phyloP scores from a whole-genome alignment of 2,888 invertebrate genomes.

The Dioctria linearis region DNA sequence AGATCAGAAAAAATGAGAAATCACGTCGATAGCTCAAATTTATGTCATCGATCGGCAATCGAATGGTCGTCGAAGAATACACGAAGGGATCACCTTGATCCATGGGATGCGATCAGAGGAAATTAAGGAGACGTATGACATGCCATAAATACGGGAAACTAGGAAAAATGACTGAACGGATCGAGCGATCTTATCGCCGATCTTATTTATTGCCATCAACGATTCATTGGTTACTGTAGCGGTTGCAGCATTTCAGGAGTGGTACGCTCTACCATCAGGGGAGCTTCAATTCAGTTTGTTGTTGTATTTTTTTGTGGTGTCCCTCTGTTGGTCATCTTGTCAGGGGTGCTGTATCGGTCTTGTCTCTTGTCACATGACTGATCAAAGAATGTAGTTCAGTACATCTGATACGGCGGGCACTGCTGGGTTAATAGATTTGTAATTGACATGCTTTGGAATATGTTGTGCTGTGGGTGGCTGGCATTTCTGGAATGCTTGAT shows the following conservation, averaged over 20 bases:
- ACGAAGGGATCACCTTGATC: constrained; percentile 44
- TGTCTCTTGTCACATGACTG: constrained; percentile 17
- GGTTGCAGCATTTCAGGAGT: constrained; percentile 2
- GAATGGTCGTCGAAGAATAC: not conserved
- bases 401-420: constrained; percentile 22
- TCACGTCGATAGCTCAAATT: constrained; percentile 52
- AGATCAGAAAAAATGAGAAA: constrained; percentile 42
- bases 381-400: constrained; percentile 32
- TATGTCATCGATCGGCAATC: constrained; percentile 50
- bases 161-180: constrained; percentile 50
- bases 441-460: constrained; percentile 25
- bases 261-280: constrained; percentile 1
- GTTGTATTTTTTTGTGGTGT: constrained; percentile 10
- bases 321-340: constrained; percentile 7
- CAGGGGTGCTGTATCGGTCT: constrained; percentile 20
- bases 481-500: constrained; percentile 24
- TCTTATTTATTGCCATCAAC: constrained; percentile 47
- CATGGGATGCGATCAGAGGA: constrained; percentile 43
- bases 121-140: constrained; percentile 54
- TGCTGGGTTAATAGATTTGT: constrained; percentile 50
- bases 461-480: constrained; percentile 32
- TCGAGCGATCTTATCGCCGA: constrained; percentile 46
- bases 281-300: not conserved
- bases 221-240: constrained; percentile 26
- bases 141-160: constrained; percentile 46